Base-by-base conservation (phyloP, 2,888 invertebrate genomes). In the Tortrix viridana region DNA sequence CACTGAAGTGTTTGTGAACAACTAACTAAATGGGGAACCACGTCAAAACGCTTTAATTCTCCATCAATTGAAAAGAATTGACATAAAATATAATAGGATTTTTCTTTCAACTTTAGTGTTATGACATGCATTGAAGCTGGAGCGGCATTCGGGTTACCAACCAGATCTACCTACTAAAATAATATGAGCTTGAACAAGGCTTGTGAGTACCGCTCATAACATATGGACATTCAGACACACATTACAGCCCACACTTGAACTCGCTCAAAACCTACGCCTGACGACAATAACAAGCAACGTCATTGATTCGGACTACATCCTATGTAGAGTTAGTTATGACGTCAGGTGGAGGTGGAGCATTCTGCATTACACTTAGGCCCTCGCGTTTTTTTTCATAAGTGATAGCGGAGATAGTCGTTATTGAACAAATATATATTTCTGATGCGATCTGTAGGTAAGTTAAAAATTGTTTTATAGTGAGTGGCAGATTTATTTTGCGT, bases 51-150 rank as follows among this genome's bases (percentile, higher is more conserved):
- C 69, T 74, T 70, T 70, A 67, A 71, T 74, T 75, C 65, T 62
- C 66, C 74, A 74, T 69, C 72, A 74, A 49, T 63, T 52, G 65
- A 60, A 72, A 69, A 57, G 60, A 70, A 54, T 65, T 69, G 49
- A 69, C 63, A 74, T 72, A 74, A 76, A 74, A 71, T 32, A 32
- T 32, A 32, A 32, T 12, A 68, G 69, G 70, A 69, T 4, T 79
- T 80, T 84, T 84, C 74, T 85, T 82, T 82, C 72, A 82, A 79
- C 77, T 85, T 78, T 84, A 87, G 86, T 80, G 74, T 83, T 82
- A 12, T 32, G 32, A 32, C 32, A 82, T 76, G 16, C 71, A 72
- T 75, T 74, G 80, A 82, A 79, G 81, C 82, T 72, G 79, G 75
- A 76, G 74, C 72, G 79, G 74, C 70, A 74, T 72, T 79, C 76